phyloP scores from a whole-genome alignment of 2,888 invertebrate species.

The Leucania comma region DNA sequence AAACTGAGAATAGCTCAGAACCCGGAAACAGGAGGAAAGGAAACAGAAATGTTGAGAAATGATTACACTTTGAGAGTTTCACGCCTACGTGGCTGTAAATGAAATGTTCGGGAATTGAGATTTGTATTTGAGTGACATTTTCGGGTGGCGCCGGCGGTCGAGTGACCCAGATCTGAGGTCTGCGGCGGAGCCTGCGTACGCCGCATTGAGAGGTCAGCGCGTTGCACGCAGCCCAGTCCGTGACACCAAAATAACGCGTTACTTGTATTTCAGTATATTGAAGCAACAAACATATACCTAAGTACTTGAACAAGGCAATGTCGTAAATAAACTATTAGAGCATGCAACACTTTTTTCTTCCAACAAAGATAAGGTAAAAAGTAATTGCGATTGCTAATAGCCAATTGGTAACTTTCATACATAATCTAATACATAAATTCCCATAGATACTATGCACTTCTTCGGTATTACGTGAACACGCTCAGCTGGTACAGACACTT shows the following conservation, averaged over 20 bases:
- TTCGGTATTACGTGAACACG: slow-evolving; percentile 70
- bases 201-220: slow-evolving; percentile 79
- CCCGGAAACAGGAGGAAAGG: slow-evolving; percentile 45
- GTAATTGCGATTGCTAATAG: slow-evolving; percentile 44
- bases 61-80: slow-evolving; percentile 33
- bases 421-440: slow-evolving; percentile 58
- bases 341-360: slow-evolving; percentile 59
- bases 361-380: slow-evolving; percentile 49
- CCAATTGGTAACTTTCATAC: slow-evolving; percentile 45
- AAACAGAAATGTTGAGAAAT: slow-evolving; percentile 43
- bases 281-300: slow-evolving; percentile 57
- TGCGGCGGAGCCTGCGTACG: slow-evolving; percentile 81
- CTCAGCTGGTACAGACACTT: slow-evolving; percentile 67
- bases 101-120: slow-evolving; percentile 46
- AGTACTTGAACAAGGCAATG: slow-evolving; percentile 59
- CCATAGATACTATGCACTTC: slow-evolving; percentile 60
- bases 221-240: slow-evolving; percentile 63
- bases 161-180: slow-evolving; percentile 82
- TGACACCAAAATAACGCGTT: slow-evolving; percentile 75
- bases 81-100: slow-evolving; percentile 23
- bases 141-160: slow-evolving; percentile 73
- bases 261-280: slow-evolving; percentile 65
- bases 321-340: slow-evolving; percentile 60
- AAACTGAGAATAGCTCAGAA: slow-evolving; percentile 55
- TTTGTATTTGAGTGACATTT: slow-evolving; percentile 70